Conservation (phyloP, 2,797 vertebrate genomes). For the Clamator glandarius region DNA sequence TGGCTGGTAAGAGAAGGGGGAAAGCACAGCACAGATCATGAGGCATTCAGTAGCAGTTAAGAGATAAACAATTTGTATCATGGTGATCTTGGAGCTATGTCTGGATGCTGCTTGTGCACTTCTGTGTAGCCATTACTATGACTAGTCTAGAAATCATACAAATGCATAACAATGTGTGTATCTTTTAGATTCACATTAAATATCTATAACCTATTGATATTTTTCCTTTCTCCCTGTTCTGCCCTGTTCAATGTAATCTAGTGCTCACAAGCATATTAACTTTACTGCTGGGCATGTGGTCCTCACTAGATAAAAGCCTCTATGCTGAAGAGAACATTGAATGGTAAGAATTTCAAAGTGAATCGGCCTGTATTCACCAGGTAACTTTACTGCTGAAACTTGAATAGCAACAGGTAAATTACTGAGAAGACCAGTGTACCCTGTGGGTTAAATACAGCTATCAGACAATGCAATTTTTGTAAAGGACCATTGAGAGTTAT, state of each 20-base stretch:
- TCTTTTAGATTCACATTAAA: neutral
- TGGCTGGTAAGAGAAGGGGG: neutral
- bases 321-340: neutral
- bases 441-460: neutral
- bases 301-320: neutral
- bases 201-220: neutral
- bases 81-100: neutral
- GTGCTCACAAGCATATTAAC: neutral
- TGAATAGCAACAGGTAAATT: neutral
- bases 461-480: neutral
- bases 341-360: neutral
- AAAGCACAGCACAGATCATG: rapidly evolving
- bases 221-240: neutral
- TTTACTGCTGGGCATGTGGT: neutral
- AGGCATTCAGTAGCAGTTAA: neutral
- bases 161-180: neutral
- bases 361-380: neutral
- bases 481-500: neutral
- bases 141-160: neutral
- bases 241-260: neutral
- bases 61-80: neutral
- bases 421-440: neutral
- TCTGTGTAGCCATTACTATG: neutral
- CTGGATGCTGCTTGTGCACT: neutral
- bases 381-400: neutral